Conservation (phyloP, 2,888 invertebrate genomes). For the Athripsodes cinereus region DNA sequence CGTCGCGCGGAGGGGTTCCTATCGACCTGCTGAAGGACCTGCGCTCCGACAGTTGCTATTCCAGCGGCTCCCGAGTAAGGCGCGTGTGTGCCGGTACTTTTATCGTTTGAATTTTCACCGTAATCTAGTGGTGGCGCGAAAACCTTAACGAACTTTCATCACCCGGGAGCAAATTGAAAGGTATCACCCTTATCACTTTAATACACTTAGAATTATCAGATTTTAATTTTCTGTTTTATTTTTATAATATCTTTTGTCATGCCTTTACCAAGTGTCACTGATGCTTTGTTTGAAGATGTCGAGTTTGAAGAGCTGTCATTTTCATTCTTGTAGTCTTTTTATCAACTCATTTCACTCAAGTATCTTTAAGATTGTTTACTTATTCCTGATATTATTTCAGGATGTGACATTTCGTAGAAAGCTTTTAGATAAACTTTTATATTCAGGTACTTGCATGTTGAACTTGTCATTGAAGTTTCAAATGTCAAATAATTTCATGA, state of each 20-base stretch:
- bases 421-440: not conserved
- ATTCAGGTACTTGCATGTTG: not conserved
- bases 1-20: slow-evolving; percentile 6
- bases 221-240: not conserved
- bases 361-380: not conserved
- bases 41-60: slow-evolving; percentile 22
- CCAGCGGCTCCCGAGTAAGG: slow-evolving; percentile 14
- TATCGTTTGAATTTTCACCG: slow-evolving; percentile 15
- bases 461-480: not conserved
- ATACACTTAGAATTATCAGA: not conserved
- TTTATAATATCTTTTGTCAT: not conserved
- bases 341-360: not conserved
- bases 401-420: not conserved
- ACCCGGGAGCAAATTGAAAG: slow-evolving; percentile 8
- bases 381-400: not conserved
- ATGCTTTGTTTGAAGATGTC: slow-evolving; percentile 17
- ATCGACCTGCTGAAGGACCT: slow-evolving; percentile 19
- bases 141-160: slow-evolving; percentile 10
- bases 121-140: slow-evolving; percentile 21
- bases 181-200: slow-evolving; percentile 6
- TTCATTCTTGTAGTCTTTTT: not conserved
- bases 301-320: slow-evolving; percentile 19
- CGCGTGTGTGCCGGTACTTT: slow-evolving; percentile 9
- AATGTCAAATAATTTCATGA: not conserved
- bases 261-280: not conserved